phyloP scores from a whole-genome alignment of 2,797 vertebrate species.

The Florisuga fusca region DNA sequence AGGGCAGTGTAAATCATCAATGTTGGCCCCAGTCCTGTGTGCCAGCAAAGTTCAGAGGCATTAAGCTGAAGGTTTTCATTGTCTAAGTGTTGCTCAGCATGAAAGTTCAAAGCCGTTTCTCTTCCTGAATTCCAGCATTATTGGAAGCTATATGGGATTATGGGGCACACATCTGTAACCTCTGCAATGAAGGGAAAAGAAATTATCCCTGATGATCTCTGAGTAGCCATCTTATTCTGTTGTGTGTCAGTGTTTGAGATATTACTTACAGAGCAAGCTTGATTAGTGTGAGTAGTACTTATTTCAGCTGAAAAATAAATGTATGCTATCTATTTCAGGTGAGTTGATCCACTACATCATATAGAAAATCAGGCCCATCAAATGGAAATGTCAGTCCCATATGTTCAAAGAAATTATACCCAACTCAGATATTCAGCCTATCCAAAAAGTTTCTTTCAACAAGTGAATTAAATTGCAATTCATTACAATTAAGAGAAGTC shows the following conservation, averaged over 20 bases:
- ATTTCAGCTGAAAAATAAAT: background rate
- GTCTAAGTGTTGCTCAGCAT: background rate
- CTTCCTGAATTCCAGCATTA: conserved; percentile 11
- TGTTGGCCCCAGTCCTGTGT: background rate
- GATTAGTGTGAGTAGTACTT: background rate
- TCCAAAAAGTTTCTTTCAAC: background rate
- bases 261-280: background rate
- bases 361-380: too few species aligned
- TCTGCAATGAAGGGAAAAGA: background rate
- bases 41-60: conserved; percentile 2
- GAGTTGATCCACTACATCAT: background rate
- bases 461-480: too few species aligned
- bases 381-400: background rate
- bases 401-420: background rate
- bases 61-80: background rate
- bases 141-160: background rate
- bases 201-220: background rate
- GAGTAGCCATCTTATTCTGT: background rate
- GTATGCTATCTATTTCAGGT: background rate
- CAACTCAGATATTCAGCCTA: background rate
- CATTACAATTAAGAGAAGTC: background rate
- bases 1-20: background rate
- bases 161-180: background rate
- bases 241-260: background rate
- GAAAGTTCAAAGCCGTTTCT: conserved; percentile 40